Evolutionary conservation across 2,797 vertebrate species (phyloP).

Genomic region (Cetoscarus ocellatus): DNA sequence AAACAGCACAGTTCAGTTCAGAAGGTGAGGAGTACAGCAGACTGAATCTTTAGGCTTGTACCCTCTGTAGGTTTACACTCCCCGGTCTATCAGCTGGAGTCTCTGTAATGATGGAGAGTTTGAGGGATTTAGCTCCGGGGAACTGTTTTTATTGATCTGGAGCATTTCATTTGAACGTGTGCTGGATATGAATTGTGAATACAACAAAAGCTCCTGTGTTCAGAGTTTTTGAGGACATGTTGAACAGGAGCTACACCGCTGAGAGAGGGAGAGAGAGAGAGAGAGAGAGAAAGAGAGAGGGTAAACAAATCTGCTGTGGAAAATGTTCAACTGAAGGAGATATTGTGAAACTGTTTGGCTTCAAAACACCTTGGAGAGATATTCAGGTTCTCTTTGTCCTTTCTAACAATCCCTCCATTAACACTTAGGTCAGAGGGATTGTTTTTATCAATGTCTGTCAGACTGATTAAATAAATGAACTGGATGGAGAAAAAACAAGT

Average conservation of each 20-base stretch:
- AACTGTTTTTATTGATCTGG: conserved; percentile 33
- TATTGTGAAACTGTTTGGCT: not conserved
- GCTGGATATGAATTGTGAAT: conserved; percentile 16
- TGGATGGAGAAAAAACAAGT: too few species aligned
- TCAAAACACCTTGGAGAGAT: not conserved
- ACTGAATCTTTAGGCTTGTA: conserved; percentile 10
- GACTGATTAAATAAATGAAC: too few species aligned
- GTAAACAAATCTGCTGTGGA: not conserved
- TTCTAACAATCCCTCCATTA: not conserved
- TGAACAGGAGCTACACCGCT: not conserved
- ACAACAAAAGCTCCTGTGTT: conserved; percentile 6
- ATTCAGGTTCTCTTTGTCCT: conserved; percentile 6
- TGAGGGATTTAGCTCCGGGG: conserved; percentile 1
- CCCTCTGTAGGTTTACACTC: conserved; percentile 12
- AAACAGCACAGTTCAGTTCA: conserved; percentile 28
- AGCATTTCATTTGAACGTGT: conserved; percentile 17
- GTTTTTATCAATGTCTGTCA: too few species aligned
- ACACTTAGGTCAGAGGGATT: too few species aligned
- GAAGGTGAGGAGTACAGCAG: conserved; percentile 19
- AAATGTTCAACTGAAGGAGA: not conserved
- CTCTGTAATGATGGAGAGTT: conserved; percentile 38
- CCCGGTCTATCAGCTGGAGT: conserved; percentile 1
- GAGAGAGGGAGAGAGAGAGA: not conserved
- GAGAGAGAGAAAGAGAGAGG: too few species aligned
- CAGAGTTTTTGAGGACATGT: conserved; percentile 2